A percentile compares a stretch with the other conserved stretches of the same genome.
Conservation (phyloP, 2,888 invertebrate genomes). For the Microplitis manilae region DNA sequence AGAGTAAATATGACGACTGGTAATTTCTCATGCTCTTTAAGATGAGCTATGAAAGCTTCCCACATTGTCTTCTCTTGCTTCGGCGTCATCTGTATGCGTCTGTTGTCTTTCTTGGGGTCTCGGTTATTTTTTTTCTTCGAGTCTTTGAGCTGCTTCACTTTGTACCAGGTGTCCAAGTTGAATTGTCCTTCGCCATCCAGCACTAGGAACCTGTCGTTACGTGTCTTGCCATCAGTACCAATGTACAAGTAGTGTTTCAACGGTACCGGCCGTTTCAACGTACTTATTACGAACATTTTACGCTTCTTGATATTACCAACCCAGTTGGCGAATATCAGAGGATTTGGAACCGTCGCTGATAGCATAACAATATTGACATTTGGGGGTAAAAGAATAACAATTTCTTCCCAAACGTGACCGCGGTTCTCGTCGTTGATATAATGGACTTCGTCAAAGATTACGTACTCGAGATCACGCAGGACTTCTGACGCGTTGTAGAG, state of each 20-base stretch:
- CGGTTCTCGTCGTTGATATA: conserved; percentile 97
- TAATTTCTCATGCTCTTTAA: conserved; percentile 83
- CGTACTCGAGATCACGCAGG: conserved; percentile 96
- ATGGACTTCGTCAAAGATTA: conserved; percentile 99
- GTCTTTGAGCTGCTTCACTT: conserved; percentile 50
- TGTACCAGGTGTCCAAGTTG: conserved; percentile 74
- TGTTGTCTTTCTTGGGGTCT: conserved; percentile 40
- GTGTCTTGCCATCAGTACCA: conserved; percentile 82
- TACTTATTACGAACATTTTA: conserved; percentile 94
- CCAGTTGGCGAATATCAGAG: conserved; percentile 96
- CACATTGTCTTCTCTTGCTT: conserved; percentile 88
- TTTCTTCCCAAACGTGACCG: conserved; percentile 99
- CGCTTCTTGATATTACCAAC: conserved; percentile 89
- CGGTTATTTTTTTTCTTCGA: conserved; percentile 3
- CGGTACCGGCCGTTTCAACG: conserved; percentile 94
- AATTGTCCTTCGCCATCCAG: conserved; percentile 86
- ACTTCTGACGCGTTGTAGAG: conserved; percentile 95
- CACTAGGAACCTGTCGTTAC: conserved; percentile 84
- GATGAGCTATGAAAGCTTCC: conserved; percentile 86
- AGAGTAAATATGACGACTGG: conserved; percentile 96
- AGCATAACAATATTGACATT: conserved; percentile 97
- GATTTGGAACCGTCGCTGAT: conserved; percentile 98
- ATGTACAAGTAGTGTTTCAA: conserved; percentile 95
- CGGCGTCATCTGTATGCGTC: conserved; percentile 64
- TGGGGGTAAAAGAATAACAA: conserved; percentile 93